Evolutionary conservation across 2,113 vertebrate species (phyloP).

Genomic region (Orcinus orca): DNA sequence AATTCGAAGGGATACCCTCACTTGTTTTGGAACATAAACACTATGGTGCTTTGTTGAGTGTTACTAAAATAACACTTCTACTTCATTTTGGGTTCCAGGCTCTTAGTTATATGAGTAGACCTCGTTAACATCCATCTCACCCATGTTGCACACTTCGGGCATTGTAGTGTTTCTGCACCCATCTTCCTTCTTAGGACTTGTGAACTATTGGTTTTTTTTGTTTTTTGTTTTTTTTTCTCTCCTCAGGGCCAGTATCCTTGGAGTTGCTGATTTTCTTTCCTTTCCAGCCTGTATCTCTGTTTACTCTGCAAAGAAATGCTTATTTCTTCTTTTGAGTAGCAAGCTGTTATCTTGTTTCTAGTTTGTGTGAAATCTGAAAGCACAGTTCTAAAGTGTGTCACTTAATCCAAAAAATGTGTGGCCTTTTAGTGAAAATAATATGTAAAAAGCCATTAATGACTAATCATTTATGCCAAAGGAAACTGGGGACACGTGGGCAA

Average conservation of each 20-base stretch:
- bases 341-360: slow-evolving; percentile 81
- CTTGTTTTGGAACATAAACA: background rate
- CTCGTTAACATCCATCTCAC: background rate
- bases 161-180: background rate
- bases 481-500: slow-evolving; percentile 72
- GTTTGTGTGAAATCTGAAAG: slow-evolving; percentile 76
- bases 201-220: background rate
- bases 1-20: background rate
- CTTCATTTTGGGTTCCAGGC: background rate
- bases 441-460: slow-evolving; percentile 69
- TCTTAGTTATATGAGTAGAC: background rate
- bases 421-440: slow-evolving; percentile 78
- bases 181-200: background rate
- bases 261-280: slow-evolving; percentile 77
- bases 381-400: slow-evolving; percentile 79
- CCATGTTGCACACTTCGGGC: background rate
- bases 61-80: background rate
- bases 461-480: slow-evolving; percentile 73
- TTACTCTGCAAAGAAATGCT: slow-evolving; percentile 78
- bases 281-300: slow-evolving; percentile 37
- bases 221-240: background rate
- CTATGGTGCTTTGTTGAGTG: background rate
- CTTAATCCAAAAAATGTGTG: slow-evolving; percentile 80
- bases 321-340: slow-evolving; percentile 80
- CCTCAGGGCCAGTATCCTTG: slow-evolving; percentile 65